A percentile compares a stretch with the other conserved stretches of the same genome.
Evolutionary conservation across 1,140 invertebrate genomes (phyloP).

Genomic region (Semibalanus balanoides): DNA sequence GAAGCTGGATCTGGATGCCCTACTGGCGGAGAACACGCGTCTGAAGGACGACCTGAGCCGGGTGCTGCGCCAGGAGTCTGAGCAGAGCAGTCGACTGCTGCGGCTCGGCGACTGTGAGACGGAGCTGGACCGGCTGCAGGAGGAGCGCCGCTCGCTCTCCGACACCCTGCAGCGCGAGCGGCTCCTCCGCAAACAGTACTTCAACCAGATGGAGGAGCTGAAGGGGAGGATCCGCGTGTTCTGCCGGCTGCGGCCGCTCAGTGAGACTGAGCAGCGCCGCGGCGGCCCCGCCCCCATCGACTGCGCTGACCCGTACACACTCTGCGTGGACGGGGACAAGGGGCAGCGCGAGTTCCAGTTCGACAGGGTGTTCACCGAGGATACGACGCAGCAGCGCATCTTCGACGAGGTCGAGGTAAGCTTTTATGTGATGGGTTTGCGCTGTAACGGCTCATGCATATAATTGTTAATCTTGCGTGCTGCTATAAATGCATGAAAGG

Average conservation of each 20-base stretch:
- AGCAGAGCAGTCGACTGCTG: conserved; percentile 12
- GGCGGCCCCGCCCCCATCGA: neutral
- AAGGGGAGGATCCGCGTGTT: conserved; percentile 40
- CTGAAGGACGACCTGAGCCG: conserved; percentile 25
- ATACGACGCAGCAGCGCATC: conserved; percentile 17
- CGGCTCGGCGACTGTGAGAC: conserved; percentile 9
- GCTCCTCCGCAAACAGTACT: conserved; percentile 35
- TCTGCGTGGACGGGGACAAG: conserved; percentile 12
- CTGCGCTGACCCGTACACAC: conserved; percentile 18
- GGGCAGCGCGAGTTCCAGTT: conserved; percentile 20
- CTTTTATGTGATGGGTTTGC: too few relatives aligned
- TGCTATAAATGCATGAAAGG: too few relatives aligned
- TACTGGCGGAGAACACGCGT: conserved; percentile 25
- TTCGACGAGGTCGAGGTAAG: conserved; percentile 20
- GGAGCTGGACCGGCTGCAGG: conserved; percentile 17
- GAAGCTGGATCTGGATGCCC: conserved; percentile 26
- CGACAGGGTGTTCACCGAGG: conserved; percentile 18
- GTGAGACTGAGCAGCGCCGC: conserved; percentile 11
- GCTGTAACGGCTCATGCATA: too few relatives aligned
- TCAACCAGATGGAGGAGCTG: conserved; percentile 38
- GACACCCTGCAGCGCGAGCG: conserved; percentile 36
- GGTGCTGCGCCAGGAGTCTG: conserved; percentile 10
- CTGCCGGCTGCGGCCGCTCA: conserved; percentile 28
- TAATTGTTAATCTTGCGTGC: too few relatives aligned
- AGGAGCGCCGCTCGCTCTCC: conserved; percentile 30